Evolutionary conservation across 2,888 invertebrate species (phyloP), one percentile per base, ranked within the genome.

Genomic region (Pseudococcus viburni): DNA sequence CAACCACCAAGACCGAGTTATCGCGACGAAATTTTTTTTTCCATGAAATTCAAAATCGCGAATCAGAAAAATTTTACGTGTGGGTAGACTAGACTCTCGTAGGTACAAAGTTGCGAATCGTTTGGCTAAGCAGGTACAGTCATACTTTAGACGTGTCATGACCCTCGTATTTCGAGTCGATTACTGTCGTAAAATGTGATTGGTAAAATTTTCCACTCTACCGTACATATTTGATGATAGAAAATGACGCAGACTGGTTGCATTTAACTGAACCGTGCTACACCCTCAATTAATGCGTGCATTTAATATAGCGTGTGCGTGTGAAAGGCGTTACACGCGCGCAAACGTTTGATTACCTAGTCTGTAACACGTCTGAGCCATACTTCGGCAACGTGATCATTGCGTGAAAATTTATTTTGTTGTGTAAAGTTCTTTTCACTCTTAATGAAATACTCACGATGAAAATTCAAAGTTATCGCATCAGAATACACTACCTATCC

Each of bases 241-340:
- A n/a, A 33, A 33, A 73, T 55, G 33, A 85, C 84, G 22, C 39
- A 55, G 84, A 55, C 55, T 33, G 55, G 84, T 85, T 85, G 84
- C 84, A 85, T 85, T 55, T 85, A 59, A 17, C n/a, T 46, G 84
- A 55, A 59, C 59, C 84, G 84, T 85, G 84, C 42, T 86, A 86
- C 86, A 86, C 86, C 86, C 86, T 73, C 73, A 48, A 68, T 19
- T 64, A 73, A 48, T 73, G 86, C 86, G 68, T 86, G 86, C 68
- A 48, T 46, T 73, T 22, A 39, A 46, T 42, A 12, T 42, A 46
- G 42, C 86, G 86, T 26, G 46, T 73, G 86, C 86, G 68, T 73
- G 86, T 22, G 73, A 86, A 68, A 86, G 86, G 86, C 73, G 86
- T 86, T 86, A 68, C 68, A 48, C 68, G 86, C 64, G 59, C 55